Evolutionary conservation across 2,797 vertebrate species (phyloP).

Genomic region (Melanogrammus aeglefinus): DNA sequence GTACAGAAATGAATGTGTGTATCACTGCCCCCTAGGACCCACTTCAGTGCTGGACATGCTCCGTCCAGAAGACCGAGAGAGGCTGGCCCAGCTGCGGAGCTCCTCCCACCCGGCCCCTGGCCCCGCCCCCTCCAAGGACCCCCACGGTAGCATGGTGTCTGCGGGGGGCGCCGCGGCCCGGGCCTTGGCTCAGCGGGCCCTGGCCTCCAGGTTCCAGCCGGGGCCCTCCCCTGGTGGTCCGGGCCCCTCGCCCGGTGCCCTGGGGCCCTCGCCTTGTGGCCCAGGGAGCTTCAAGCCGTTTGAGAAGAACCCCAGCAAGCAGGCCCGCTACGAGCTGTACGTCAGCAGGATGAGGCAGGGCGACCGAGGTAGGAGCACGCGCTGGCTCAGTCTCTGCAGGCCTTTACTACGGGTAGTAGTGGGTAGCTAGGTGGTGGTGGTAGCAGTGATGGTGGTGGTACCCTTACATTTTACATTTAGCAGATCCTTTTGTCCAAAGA

Average conservation of each 20-base stretch:
- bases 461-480: too few relatives aligned
- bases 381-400: background rate
- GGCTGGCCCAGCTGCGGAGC: slow-evolving; percentile 75
- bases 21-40: slow-evolving; percentile 69
- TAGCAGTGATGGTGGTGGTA: too few relatives aligned
- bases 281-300: slow-evolving; percentile 87
- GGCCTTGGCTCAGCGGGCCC: slow-evolving; percentile 41
- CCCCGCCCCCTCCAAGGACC: background rate
- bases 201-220: slow-evolving; percentile 43
- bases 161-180: slow-evolving; percentile 15
- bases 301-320: slow-evolving; percentile 83
- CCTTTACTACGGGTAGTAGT: background rate
- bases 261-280: slow-evolving; percentile 37
- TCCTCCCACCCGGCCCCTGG: slow-evolving; percentile 38
- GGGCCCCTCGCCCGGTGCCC: slow-evolving; percentile 40
- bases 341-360: slow-evolving; percentile 77
- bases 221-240: slow-evolving; percentile 16
- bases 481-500: too few relatives aligned
- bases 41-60: slow-evolving; percentile 88
- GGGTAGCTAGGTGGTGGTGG: too few relatives aligned
- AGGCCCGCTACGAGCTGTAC: slow-evolving; percentile 87
- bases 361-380: slow-evolving; percentile 73
- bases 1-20: too few relatives aligned
- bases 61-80: slow-evolving; percentile 80
- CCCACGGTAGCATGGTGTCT: background rate